Conservation (phyloP, 2,888 invertebrate species). For the Tachina fera region DNA sequence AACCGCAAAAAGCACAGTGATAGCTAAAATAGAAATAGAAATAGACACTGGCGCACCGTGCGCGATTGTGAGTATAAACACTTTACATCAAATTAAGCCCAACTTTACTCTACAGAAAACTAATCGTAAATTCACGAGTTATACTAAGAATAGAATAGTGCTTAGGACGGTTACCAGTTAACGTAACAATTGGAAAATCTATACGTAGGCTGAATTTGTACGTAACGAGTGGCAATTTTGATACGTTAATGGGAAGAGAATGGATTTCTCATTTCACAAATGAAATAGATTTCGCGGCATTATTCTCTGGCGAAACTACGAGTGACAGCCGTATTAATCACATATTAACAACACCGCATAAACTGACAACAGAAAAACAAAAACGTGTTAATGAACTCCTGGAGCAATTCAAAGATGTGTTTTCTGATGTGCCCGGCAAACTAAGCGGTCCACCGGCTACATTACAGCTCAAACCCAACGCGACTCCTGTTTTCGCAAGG, state of each 20-base stretch:
- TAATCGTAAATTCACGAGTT: not conserved
- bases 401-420: no score
- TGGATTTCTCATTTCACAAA: not conserved
- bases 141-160: not conserved
- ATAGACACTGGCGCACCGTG: not conserved
- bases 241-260: not conserved
- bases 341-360: not conserved
- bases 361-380: not conserved
- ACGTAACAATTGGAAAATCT: not conserved
- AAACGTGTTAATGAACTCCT: no score
- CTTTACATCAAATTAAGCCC: not conserved
- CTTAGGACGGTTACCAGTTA: no score
- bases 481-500: no score
- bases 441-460: no score
- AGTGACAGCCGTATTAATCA: not conserved
- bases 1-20: no score
- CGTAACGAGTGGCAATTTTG: not conserved
- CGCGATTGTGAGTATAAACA: not conserved
- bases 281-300: conserved; percentile 3
- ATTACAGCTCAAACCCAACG: no score
- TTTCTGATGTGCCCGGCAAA: no score
- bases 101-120: not conserved
- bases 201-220: not conserved
- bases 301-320: not conserved
- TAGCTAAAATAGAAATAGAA: not conserved